Evolutionary conservation across 2,797 vertebrate genomes (phyloP), one percentile per base, ranked within the genome.

Genomic region (Lophotriccus pileatus): DNA sequence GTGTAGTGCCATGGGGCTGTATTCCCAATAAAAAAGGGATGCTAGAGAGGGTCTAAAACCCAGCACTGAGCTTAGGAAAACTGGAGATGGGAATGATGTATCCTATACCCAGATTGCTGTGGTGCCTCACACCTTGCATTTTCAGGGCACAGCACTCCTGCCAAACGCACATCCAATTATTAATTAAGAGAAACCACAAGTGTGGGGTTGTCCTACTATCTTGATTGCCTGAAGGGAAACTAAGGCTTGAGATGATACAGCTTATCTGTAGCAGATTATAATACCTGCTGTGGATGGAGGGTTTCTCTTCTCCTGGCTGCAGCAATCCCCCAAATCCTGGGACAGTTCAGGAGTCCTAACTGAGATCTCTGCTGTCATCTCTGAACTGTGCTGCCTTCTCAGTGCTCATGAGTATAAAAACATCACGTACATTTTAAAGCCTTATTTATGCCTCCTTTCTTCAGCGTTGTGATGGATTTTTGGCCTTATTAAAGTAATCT

Each of bases 401-500:
- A 47, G 7, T 52, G 73, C 84, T 36, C 50, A 49, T 27, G 69
- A 60, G 23, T 50, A 58, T 63, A 49, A 89, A 93, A 87, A 27
- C 69, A 89, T 62, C 36, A 7, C 30, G 10, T 12, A 56, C 3
- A 6, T 87, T 58, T 88, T 36, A 36, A 62, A 92, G 64, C 68
- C 46, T 73, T 77, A 49, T 89, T 82, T 83, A 68, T 74, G 46
- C 68, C 37, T 94, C 39, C 84, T 89, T 75, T 21, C 85, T 84
- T 72, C 36, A 59, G 49, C 8, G 0, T 6, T 34, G 49, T 83
- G 92, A 93, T 89, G 63, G 74, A 77, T 90, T 90, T 95, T 84
- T 86, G 8, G 74, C 86, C 88, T 56, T 19, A 70, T 84, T 91
- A 44, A 78, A 95, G 60, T 36, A 62, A 90, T 94, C 74, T 92